Conservation (phyloP, 1,140 invertebrate genomes). For the Elymnias hypermnestra region DNA sequence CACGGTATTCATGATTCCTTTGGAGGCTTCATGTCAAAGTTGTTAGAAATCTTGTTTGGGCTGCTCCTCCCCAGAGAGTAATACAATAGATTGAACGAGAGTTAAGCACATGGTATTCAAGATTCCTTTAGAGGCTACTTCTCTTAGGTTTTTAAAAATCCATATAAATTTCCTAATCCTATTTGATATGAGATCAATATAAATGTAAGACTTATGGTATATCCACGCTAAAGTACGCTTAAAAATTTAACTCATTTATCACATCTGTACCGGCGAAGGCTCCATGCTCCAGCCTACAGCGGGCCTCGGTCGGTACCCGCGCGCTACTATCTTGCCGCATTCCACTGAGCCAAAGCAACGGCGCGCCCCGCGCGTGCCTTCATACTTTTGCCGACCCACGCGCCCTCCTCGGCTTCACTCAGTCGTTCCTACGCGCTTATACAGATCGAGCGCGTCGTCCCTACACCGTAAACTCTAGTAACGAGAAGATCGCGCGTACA, state of each 20-base stretch:
- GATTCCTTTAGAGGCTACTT: no score
- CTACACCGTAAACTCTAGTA: conserved; percentile 25
- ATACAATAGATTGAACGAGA: no score
- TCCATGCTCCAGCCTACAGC: conserved; percentile 36
- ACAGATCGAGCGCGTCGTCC: conserved; percentile 42
- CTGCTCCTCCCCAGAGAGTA: no score
- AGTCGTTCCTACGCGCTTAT: conserved; percentile 57
- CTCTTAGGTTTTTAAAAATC: no score
- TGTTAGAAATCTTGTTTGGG: no score
- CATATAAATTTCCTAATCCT: no score
- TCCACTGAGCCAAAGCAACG: conserved; percentile 56
- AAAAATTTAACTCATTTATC: no score
- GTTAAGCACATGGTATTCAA: no score
- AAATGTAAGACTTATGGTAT: neutral
- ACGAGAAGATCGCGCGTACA: conserved; percentile 44
- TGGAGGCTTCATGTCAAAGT: no score
- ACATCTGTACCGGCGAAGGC: conserved; percentile 23
- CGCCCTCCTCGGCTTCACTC: conserved; percentile 41
- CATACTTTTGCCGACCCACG: conserved; percentile 69
- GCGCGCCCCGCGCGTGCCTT: conserved; percentile 69
- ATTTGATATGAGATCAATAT: no score
- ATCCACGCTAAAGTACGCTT: no score
- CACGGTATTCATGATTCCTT: no score
- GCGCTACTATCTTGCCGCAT: conserved; percentile 71
- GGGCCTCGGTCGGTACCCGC: conserved; percentile 49